These are phyloP conservation scores for Cassiopea andromeda DNA, from an alignment of 30 jellyfish, hydroid and myxozoan genomes.

Conservation along the genomic window DNA sequence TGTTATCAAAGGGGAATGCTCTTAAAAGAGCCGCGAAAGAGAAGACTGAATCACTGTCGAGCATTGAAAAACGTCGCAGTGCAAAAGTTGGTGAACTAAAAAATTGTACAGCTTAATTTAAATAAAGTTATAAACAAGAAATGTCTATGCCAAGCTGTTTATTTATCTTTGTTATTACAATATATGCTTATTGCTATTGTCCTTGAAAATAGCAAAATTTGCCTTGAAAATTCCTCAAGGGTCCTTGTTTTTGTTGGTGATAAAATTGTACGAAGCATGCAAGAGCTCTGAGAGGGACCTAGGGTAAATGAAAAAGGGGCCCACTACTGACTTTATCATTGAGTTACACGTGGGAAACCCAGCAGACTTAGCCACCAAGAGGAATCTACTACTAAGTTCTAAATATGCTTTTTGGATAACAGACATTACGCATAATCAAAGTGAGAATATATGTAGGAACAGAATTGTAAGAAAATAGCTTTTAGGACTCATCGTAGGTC, in stretches of 20 bases:
- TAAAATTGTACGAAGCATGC: not conserved
- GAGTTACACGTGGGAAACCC: too few species aligned
- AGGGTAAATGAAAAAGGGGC: too few species aligned
- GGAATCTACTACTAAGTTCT: too few species aligned
- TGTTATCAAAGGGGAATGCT: not conserved
- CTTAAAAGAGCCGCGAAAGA: not conserved
- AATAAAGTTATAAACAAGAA: not conserved
- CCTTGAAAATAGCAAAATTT: not conserved
- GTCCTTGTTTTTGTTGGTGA: not conserved
- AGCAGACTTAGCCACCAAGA: too few species aligned
- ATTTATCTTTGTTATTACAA: not conserved
- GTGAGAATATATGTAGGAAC: too few species aligned
- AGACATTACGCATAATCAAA: too few species aligned
- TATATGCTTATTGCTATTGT: not conserved
- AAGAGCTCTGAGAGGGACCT: too few species aligned
- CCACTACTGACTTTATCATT: too few species aligned
- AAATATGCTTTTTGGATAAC: too few species aligned
- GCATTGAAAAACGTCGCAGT: not conserved
- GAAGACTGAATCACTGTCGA: not conserved
- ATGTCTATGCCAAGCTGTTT: not conserved
- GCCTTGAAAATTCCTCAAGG: not conserved
- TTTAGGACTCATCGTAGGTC: too few species aligned
- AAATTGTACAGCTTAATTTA: not conserved
- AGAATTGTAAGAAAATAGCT: too few species aligned
- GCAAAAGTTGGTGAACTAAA: not conserved